Evolutionary conservation across 1,140 invertebrate genomes (phyloP).

Genomic region (Leptestheria dahalacensis): DNA sequence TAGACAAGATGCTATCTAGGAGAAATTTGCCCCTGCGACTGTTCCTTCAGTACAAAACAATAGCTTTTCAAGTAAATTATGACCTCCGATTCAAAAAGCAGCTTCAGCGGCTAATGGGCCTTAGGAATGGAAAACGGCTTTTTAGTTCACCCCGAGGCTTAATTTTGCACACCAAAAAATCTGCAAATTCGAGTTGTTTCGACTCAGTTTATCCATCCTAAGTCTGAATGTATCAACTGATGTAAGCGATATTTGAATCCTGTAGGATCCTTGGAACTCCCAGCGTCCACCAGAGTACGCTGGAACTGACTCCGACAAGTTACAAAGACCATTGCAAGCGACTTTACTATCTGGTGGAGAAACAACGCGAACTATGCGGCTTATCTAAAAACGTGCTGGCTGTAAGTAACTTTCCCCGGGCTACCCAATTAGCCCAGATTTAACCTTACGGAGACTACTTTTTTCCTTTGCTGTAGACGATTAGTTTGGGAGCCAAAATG

Average conservation of each 20-base stretch:
- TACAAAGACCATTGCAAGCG: constrained; percentile 29
- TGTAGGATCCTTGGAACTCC: constrained; percentile 13
- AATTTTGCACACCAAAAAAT: background rate
- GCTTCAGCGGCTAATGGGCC: too few relatives aligned
- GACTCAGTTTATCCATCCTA: background rate
- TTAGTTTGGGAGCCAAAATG: constrained; percentile 56
- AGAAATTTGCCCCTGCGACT: too few relatives aligned
- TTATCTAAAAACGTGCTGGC: constrained; percentile 30
- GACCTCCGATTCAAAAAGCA: too few relatives aligned
- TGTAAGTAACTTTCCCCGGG: constrained; percentile 19
- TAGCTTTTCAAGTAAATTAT: too few relatives aligned
- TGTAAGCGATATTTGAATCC: background rate
- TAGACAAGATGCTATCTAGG: too few relatives aligned
- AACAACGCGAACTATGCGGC: constrained; percentile 34
- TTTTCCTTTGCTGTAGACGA: constrained; percentile 33
- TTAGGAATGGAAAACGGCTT: too few relatives aligned
- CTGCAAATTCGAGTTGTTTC: background rate
- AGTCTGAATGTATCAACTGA: background rate
- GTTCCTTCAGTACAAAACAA: too few relatives aligned
- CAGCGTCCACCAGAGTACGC: constrained; percentile 14
- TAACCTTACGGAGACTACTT: background rate
- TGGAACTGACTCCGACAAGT: constrained; percentile 24
- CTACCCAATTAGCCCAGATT: background rate
- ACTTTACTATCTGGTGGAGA: constrained; percentile 32
- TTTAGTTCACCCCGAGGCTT: too few relatives aligned